A percentile compares a stretch with the other conserved stretches of the same genome.
These are phyloP conservation scores for Platysternon megacephalum DNA, from an alignment of 2,113 vertebrate genomes.

Conservation along the genomic window DNA sequence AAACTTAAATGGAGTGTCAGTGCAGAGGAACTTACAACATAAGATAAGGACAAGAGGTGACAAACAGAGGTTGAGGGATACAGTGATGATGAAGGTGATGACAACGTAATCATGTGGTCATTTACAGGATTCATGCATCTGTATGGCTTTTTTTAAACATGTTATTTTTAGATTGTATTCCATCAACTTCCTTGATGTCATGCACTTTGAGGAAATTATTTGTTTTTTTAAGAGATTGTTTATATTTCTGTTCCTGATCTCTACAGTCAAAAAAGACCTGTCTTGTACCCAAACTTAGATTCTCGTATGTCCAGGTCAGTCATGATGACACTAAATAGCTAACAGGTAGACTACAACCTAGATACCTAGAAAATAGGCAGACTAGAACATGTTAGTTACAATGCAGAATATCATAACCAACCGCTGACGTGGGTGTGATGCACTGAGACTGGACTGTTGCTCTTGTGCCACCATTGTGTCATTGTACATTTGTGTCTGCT, in stretches of 20 bases:
- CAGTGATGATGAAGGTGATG: neutral
- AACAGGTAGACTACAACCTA: neutral
- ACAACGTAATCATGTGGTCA: neutral
- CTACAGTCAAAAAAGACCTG: neutral
- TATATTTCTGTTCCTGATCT: neutral
- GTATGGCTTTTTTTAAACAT: neutral
- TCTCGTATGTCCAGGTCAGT: neutral
- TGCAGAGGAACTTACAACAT: neutral
- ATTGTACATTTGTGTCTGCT: neutral
- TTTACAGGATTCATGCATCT: no score
- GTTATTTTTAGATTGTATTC: neutral
- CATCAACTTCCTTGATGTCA: neutral
- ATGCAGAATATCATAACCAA: neutral
- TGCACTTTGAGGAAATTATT: neutral
- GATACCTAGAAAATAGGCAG: neutral
- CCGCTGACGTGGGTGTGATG: neutral
- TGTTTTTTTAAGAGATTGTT: neutral
- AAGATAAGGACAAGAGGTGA: neutral
- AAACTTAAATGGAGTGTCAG: neutral
- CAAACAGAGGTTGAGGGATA: neutral
- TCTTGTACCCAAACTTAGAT: neutral
- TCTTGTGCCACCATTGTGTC: neutral
- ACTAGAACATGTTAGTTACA: neutral
- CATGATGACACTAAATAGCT: rapidly evolving
- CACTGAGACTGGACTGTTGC: neutral